These are phyloP conservation scores for Dioctria linearis DNA, from an alignment of 2,888 invertebrate genomes.

Conservation along the genomic window DNA sequence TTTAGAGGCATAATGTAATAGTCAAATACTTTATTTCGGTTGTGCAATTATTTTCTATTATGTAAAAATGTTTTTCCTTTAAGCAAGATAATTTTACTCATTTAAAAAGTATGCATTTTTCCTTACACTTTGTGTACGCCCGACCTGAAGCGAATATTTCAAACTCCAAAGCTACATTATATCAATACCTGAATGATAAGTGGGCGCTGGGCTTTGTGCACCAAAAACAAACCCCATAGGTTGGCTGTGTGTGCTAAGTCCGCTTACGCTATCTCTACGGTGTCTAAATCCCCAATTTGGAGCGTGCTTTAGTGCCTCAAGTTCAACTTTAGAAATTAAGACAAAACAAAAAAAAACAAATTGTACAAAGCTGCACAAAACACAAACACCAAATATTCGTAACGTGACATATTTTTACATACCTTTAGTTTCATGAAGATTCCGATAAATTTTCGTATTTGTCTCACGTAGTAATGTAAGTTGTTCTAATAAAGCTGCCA, in stretches of 20 bases:
- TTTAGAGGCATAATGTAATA: no score
- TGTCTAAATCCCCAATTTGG: constrained; percentile 73
- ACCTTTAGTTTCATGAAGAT: constrained; percentile 82
- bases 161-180: no score
- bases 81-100: no score
- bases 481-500: constrained; percentile 78
- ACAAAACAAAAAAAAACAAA: constrained; percentile 40
- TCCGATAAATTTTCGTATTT: constrained; percentile 82
- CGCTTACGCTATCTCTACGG: constrained; percentile 73
- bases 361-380: constrained; percentile 31
- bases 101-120: no score
- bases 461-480: constrained; percentile 80
- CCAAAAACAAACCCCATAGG: constrained; percentile 70
- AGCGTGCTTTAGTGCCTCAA: constrained; percentile 76
- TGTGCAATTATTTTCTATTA: no score
- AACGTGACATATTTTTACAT: constrained; percentile 60
- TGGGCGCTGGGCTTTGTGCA: constrained; percentile 71
- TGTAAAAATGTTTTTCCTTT: no score
- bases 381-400: neutral
- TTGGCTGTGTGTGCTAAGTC: constrained; percentile 72
- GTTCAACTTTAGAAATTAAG: constrained; percentile 71
- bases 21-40: no score
- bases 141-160: no score
- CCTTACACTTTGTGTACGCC: no score
- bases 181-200: constrained; percentile 70